Percentiles rank a stretch among this genome's conserved stretches.
Conservation (phyloP, 2,888 invertebrate genomes). For the Calameuta pallipes region DNA sequence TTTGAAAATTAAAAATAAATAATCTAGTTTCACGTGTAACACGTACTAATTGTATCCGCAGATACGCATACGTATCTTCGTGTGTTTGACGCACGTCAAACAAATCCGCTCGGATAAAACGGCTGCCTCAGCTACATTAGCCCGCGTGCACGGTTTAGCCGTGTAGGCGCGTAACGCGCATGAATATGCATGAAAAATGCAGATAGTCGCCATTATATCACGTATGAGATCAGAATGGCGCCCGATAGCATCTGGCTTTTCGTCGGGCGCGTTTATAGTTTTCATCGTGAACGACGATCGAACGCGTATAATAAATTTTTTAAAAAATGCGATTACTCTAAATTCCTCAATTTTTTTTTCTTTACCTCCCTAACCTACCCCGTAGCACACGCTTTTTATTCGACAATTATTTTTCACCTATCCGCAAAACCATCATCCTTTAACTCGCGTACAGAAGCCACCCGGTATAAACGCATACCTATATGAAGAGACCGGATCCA, state of each 20-base stretch:
- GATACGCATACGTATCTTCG: not conserved
- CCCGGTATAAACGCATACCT: not conserved
- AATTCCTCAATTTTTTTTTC: not conserved
- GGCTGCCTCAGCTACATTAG: not conserved
- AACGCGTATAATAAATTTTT: not conserved
- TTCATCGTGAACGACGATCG: constrained; percentile 5
- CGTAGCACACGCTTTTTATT: not conserved
- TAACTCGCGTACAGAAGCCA: not conserved
- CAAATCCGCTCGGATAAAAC: not conserved
- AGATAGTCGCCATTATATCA: constrained; percentile 39
- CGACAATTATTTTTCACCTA: not conserved
- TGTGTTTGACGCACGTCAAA: not conserved
- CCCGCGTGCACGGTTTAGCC: not conserved
- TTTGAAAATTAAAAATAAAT: not conserved
- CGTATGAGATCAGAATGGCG: constrained; percentile 40
- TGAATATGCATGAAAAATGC: constrained; percentile 48
- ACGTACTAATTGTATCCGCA: not conserved
- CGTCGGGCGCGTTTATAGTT: constrained; percentile 3
- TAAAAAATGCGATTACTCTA: not conserved
- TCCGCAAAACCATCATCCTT: not conserved
- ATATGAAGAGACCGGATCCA: not conserved
- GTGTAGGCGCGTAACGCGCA: constrained; percentile 19
- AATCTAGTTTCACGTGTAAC: not conserved
- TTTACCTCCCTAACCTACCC: not conserved
- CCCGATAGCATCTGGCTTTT: constrained; percentile 36